Evolutionary conservation across 2,113 vertebrate genomes (phyloP), one percentile per base, ranked within the genome.

Genomic region (Pardalotus punctatus): DNA sequence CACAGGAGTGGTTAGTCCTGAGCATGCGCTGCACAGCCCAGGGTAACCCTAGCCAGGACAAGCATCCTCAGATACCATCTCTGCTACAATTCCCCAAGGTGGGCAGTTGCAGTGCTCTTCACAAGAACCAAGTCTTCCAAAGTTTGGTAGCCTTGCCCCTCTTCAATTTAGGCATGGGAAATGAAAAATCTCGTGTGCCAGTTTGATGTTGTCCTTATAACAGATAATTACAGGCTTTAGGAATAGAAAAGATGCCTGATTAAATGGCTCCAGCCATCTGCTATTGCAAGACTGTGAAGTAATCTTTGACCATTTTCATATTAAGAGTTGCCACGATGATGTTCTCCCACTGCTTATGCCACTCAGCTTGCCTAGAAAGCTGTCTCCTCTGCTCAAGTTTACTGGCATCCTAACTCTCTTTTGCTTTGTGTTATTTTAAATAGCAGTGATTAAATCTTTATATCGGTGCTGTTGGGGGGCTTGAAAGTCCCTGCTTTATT

Each of bases 301-400:
- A 92, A 89, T 70, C 77, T 60, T 54, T 50, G 81, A 69, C 89
- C 33, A 13, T 93, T 88, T 72, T 96, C 92, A 81, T 74, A 38
- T 18, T 89, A 86, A 82, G 87, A 93, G 60, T 83, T 89, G 64
- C 64, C 47, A 50, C 0, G 1, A 80, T 45, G n/a, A 33, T 90
- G 31, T 85, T 87, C 62, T 90, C 82, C 54, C 48, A 50, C 51
- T 90, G 42, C 36, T 76, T 40, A 2, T 33, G 29, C 51, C 66
- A 17, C 69, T 70, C 76, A 70, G 33, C 72, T 87, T 93, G 51
- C 77, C 71, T 91, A 50, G 90, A 93, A 92, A 86, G 94, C 64
- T 77, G 14, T 35, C 54, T 58, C 28, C 64, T 67, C 2, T 73
- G 14, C n/a, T 82, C 35, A 2, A 10, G 40, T 31, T 78, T 40